Percentiles rank a stretch among this genome's conserved stretches.
Evolutionary conservation across 2,888 invertebrate genomes (phyloP).

Genomic region (Melanchra persicariae): DNA sequence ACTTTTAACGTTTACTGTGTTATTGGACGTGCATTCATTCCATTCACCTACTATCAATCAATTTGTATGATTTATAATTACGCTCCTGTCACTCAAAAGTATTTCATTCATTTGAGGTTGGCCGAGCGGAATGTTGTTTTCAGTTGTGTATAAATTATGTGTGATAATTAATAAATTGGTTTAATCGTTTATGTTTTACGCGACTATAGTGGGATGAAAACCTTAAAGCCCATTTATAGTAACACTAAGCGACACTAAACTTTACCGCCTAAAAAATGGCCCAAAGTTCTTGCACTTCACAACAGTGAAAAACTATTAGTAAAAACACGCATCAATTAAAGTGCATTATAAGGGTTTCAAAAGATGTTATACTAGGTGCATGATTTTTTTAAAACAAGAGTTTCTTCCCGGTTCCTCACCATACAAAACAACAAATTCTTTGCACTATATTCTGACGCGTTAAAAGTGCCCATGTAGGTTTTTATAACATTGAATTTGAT

Average conservation of each 20-base stretch:
- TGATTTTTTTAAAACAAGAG: too few relatives aligned
- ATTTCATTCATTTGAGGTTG: conserved; percentile 9
- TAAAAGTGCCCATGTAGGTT: too few relatives aligned
- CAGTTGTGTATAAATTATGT: background rate
- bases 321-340: too few relatives aligned
- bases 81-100: conserved; percentile 3
- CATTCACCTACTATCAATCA: conserved; percentile 25
- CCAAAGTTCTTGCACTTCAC: too few relatives aligned
- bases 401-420: too few relatives aligned
- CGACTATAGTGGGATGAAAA: background rate
- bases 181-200: background rate
- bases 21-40: conserved; percentile 27
- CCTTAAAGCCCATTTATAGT: background rate
- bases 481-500: too few relatives aligned
- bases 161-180: background rate
- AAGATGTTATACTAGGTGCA: too few relatives aligned
- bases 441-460: too few relatives aligned
- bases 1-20: conserved; percentile 10
- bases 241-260: background rate
- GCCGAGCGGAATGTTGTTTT: background rate
- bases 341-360: too few relatives aligned
- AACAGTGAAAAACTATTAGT: too few relatives aligned
- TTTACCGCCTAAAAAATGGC: too few relatives aligned
- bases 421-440: too few relatives aligned
- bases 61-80: conserved; percentile 23